Evolutionary conservation across 1,140 invertebrate species (phyloP).

Genomic region (Drosophila subobscura): DNA sequence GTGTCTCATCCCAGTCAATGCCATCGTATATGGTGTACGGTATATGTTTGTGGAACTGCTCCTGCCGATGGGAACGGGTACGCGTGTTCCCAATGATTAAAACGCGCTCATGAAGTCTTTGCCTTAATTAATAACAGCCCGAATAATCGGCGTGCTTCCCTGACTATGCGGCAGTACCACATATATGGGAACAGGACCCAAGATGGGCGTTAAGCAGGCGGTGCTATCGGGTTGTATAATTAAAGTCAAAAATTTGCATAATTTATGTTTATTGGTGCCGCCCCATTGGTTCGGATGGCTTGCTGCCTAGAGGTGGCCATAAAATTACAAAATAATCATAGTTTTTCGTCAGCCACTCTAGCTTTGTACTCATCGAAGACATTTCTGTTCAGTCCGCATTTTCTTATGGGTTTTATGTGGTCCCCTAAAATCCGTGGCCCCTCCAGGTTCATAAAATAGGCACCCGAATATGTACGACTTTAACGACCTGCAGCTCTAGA

Average conservation of each 20-base stretch:
- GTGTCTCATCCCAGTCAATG: background rate
- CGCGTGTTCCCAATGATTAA: conserved; percentile 57
- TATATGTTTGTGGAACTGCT: background rate
- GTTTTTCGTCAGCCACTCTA: conserved; percentile 26
- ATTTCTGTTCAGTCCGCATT: conserved; percentile 42
- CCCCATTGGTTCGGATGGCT: conserved; percentile 44
- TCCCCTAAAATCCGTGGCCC: conserved; percentile 23
- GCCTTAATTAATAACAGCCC: conserved; percentile 75
- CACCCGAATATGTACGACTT: conserved; percentile 54
- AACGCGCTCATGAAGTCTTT: conserved; percentile 61
- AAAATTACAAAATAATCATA: conserved; percentile 66
- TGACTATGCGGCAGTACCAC: background rate
- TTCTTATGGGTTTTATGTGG: conserved; percentile 50
- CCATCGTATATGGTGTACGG: conserved; percentile 8
- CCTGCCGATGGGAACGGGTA: conserved; percentile 17
- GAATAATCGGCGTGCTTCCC: conserved; percentile 32
- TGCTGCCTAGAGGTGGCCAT: conserved; percentile 32
- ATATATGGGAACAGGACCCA: conserved; percentile 8
- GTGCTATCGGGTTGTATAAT: conserved; percentile 63
- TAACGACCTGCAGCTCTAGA: conserved; percentile 63
- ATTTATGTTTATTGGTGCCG: conserved; percentile 75
- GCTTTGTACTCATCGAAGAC: conserved; percentile 22
- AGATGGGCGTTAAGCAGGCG: conserved; percentile 10
- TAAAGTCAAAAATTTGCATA: conserved; percentile 77
- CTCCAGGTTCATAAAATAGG: conserved; percentile 48